Evolutionary conservation across 2,888 invertebrate genomes (phyloP).

Genomic region (Esperia sulphurella): DNA sequence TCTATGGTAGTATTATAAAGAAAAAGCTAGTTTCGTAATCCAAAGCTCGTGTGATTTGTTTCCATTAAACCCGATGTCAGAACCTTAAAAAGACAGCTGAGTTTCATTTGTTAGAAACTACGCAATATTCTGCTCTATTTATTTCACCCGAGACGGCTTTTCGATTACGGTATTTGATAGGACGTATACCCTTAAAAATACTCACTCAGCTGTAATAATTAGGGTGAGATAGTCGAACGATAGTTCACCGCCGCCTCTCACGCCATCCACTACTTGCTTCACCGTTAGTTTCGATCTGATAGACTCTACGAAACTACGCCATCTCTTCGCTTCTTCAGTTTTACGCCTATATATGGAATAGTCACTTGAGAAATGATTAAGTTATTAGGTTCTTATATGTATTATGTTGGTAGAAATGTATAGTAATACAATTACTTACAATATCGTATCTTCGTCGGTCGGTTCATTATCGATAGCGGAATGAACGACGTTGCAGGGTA

Average conservation of each 20-base stretch:
- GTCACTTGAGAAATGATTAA: conserved; percentile 13
- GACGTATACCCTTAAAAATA: conserved; percentile 15
- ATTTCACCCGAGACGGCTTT: background rate
- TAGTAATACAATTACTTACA: conserved; percentile 45
- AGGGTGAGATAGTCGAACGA: conserved; percentile 91
- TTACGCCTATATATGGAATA: conserved; percentile 38
- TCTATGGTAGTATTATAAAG: too few relatives aligned
- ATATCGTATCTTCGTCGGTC: conserved; percentile 44
- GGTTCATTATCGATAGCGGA: conserved; percentile 53
- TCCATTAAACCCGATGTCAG: too few relatives aligned
- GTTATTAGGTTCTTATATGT: background rate
- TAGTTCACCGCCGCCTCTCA: conserved; percentile 85
- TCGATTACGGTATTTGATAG: background rate
- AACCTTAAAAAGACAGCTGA: too few relatives aligned
- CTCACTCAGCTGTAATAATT: conserved; percentile 90
- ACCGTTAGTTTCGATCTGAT: conserved; percentile 89
- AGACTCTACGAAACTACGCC: conserved; percentile 86
- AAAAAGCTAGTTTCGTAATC: too few relatives aligned
- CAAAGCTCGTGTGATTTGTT: too few relatives aligned
- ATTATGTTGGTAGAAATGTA: background rate
- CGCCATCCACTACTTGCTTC: conserved; percentile 91
- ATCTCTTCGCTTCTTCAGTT: conserved; percentile 80
- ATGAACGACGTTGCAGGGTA: conserved; percentile 81
- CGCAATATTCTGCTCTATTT: background rate
- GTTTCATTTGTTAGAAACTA: too few relatives aligned